These are phyloP conservation scores for Euwallacea similis DNA, from an alignment of 1,140 invertebrate species.

Conservation along the genomic window DNA sequence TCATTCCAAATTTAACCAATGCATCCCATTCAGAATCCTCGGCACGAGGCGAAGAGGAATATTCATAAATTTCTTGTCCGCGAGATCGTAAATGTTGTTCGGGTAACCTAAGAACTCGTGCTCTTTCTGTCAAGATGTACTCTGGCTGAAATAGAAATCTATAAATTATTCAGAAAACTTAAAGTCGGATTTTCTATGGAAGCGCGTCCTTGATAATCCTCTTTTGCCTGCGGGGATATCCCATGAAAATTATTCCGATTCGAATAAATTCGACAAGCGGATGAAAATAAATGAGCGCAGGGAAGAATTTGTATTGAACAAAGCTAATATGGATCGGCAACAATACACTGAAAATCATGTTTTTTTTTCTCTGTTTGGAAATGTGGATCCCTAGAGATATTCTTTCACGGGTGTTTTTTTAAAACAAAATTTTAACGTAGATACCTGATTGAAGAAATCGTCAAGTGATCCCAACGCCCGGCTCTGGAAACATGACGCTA, in stretches of 20 bases:
- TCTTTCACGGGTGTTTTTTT: no score
- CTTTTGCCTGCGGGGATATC: no score
- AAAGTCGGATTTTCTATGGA: no score
- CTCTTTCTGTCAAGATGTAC: constrained; percentile 68
- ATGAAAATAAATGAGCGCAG: no score
- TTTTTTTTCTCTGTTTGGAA: background rate
- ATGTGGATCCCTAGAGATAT: background rate
- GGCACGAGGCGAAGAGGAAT: constrained; percentile 64
- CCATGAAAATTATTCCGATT: no score
- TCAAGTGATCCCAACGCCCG: constrained; percentile 71
- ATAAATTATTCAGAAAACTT: background rate
- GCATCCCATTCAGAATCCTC: constrained; percentile 79
- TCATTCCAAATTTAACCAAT: constrained; percentile 71
- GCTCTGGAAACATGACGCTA: constrained; percentile 80
- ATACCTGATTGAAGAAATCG: constrained; percentile 68
- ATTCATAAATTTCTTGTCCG: constrained; percentile 67
- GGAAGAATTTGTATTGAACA: no score
- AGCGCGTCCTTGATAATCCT: no score
- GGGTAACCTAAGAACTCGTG: constrained; percentile 67
- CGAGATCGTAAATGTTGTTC: constrained; percentile 65
- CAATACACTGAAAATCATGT: background rate
- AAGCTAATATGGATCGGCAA: no score
- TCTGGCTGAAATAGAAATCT: constrained; percentile 45
- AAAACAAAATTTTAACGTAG: background rate
- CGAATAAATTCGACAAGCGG: no score